Percentiles rank a stretch among this genome's conserved stretches.
These are phyloP conservation scores for Gymnocypris eckloni DNA, from an alignment of 2,797 vertebrate species.

Conservation along the genomic window DNA sequence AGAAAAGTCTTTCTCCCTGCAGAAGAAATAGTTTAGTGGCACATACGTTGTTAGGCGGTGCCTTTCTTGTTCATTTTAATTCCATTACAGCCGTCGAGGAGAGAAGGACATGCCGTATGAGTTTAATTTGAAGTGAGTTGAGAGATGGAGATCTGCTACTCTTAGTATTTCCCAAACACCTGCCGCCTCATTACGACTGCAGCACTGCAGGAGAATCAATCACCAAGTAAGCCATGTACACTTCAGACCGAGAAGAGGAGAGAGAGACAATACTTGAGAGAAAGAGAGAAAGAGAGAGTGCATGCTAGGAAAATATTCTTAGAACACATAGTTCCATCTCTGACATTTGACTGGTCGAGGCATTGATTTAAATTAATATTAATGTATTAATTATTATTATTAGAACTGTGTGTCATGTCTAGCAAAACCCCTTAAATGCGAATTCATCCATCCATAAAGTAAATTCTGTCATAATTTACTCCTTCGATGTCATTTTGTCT, in stretches of 20 bases:
- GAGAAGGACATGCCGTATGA: conserved; percentile 44
- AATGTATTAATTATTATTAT: background rate
- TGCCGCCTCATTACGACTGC: conserved; percentile 54
- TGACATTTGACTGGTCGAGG: background rate
- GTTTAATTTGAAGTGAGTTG: conserved; percentile 38
- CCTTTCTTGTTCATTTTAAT: conserved; percentile 53
- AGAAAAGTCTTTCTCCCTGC: conserved; percentile 36
- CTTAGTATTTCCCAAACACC: conserved; percentile 58
- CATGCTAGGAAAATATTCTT: background rate
- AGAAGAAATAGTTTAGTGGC: conserved; percentile 54
- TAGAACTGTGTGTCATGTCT: too few species aligned
- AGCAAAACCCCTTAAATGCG: too few species aligned
- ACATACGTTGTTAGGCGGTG: conserved; percentile 32
- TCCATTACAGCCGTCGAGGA: conserved; percentile 42
- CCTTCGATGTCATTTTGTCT: background rate
- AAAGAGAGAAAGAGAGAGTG: background rate
- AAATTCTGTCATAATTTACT: too few species aligned
- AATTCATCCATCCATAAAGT: too few species aligned
- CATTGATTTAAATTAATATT: background rate
- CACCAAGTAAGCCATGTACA: conserved; percentile 45
- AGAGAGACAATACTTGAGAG: conserved; percentile 12
- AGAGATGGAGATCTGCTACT: conserved; percentile 49
- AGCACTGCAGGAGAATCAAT: conserved; percentile 52
- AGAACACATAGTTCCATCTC: background rate
- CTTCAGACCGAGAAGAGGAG: background rate